phyloP scores from a whole-genome alignment of 2,113 vertebrate genomes.

The Patagioenas fasciata region DNA sequence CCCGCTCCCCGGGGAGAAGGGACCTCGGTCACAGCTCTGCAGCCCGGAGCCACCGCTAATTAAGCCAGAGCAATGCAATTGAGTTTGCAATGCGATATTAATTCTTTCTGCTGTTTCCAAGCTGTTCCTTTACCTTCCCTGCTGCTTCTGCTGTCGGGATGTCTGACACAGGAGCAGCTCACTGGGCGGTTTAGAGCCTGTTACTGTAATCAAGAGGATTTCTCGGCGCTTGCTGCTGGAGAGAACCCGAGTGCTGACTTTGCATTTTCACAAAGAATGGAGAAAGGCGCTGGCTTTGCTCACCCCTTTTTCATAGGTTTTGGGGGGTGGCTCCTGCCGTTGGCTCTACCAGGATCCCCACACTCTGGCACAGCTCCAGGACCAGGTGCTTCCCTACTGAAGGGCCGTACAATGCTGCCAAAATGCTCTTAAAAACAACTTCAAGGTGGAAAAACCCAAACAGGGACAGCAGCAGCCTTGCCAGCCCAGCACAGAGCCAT shows the following conservation, averaged over 20 bases:
- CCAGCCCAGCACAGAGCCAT: neutral
- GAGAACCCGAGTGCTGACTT: neutral
- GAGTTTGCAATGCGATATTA: neutral
- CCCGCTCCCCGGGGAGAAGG: fast-evolving
- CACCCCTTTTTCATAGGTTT: fast-evolving
- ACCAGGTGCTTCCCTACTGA: neutral
- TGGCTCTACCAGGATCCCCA: fast-evolving
- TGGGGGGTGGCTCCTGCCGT: neutral
- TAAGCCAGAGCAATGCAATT: neutral
- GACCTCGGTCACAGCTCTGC: neutral
- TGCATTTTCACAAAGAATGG: neutral
- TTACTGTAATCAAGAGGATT: neutral
- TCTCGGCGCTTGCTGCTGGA: neutral
- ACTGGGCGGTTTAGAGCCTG: slow-evolving; percentile 24
- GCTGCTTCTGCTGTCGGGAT: neutral
- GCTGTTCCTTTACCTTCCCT: slow-evolving; percentile 23
- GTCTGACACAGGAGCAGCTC: neutral
- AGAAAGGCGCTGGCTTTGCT: neutral
- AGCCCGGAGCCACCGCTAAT: neutral
- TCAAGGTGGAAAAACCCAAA: neutral
- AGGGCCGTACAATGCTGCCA: neutral
- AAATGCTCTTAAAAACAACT: neutral
- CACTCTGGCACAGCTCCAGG: neutral
- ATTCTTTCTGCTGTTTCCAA: slow-evolving; percentile 42
- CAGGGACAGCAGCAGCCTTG: neutral